Percentiles rank a stretch among this genome's conserved stretches.
phyloP scores from a whole-genome alignment of 2,797 vertebrate genomes.

The Melanotaenia pygmaea region DNA sequence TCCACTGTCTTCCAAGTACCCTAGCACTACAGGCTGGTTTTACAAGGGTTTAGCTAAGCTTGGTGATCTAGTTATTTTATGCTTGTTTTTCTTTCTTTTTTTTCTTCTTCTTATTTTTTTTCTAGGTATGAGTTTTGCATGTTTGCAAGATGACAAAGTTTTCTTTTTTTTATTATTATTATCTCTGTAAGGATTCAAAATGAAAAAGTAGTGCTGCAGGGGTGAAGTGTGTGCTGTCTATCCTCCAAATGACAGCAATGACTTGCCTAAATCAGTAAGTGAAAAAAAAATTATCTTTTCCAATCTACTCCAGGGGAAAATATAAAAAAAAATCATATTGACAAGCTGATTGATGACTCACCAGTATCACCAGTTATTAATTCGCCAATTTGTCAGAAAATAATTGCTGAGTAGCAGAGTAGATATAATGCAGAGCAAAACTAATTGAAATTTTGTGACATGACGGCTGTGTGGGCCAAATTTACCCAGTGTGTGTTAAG shows the following conservation, averaged over 20 bases:
- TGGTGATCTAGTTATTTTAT: constrained; percentile 29
- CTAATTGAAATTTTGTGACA: background rate
- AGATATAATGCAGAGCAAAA: constrained; percentile 9
- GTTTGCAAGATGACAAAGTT: background rate
- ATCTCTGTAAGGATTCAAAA: background rate
- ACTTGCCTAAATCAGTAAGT: background rate
- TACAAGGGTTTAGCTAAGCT: constrained; percentile 24
- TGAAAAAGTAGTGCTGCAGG: background rate
- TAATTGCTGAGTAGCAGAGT: background rate
- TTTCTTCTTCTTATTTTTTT: background rate
- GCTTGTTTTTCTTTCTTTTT: background rate
- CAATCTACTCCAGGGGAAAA: constrained; percentile 11
- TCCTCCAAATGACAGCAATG: background rate
- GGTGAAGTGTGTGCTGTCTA: background rate
- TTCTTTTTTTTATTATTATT: background rate
- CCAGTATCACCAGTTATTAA: background rate
- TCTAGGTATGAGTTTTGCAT: background rate
- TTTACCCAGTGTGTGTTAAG: background rate
- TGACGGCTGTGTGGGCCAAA: constrained; percentile 1
- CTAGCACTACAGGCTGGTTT: constrained; percentile 12
- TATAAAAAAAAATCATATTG: background rate
- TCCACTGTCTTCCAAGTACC: constrained; percentile 33
- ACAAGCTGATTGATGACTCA: background rate
- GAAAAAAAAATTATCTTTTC: background rate
- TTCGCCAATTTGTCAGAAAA: background rate